phyloP scores from a whole-genome alignment of 2,888 invertebrate genomes.

The Ophion ellenae region DNA sequence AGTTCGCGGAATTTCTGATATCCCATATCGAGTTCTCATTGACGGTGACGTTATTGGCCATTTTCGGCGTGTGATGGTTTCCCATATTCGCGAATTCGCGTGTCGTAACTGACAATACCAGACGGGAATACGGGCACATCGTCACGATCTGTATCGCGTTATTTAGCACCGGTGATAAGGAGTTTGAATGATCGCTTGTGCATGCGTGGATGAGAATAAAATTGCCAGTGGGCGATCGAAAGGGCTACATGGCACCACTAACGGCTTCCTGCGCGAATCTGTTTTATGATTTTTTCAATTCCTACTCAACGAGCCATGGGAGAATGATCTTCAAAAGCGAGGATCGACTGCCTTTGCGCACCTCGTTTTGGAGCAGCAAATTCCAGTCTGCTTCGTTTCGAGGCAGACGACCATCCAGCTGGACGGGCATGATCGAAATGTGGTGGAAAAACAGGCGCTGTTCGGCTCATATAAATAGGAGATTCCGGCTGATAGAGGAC shows the following conservation, averaged over 20 bases:
- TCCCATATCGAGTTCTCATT: constrained; percentile 73
- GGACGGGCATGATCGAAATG: not conserved
- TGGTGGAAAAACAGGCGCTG: not conserved
- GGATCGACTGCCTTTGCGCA: no score
- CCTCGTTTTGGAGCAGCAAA: not conserved
- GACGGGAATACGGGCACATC: constrained; percentile 23
- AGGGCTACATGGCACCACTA: not conserved
- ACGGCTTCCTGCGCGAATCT: not conserved
- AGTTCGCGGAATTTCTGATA: constrained; percentile 69
- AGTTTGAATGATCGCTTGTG: constrained; percentile 19
- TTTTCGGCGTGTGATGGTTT: constrained; percentile 59
- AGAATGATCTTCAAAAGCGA: no score
- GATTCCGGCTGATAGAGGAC: not conserved
- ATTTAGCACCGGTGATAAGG: constrained; percentile 40
- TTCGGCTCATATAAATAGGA: not conserved
- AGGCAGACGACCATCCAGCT: not conserved
- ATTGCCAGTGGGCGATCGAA: not conserved
- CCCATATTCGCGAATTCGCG: constrained; percentile 46
- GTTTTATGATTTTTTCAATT: not conserved
- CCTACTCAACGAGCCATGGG: not conserved
- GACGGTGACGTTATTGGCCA: constrained; percentile 65
- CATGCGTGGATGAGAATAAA: not conserved
- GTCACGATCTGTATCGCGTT: not conserved
- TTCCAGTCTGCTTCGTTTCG: no score
- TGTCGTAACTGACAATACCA: constrained; percentile 54